Evolutionary conservation across 37 sponge, comb jelly and placozoan genomes (phyloP), one percentile per base, ranked within the genome.

Genomic region (Aplysina aerophoba): DNA sequence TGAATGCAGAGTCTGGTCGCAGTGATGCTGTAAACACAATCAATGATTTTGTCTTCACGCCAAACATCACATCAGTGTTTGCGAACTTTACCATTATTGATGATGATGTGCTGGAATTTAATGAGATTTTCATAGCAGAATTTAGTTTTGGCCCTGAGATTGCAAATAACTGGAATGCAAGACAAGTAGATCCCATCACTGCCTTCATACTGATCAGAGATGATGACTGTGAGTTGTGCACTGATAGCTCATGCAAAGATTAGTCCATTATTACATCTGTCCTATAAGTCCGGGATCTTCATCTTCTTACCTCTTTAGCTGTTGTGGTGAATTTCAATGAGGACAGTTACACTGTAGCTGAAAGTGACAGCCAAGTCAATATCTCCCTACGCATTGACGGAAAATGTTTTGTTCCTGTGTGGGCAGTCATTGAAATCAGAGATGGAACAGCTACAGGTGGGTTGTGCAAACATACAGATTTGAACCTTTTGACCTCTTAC

Each of bases 291-390:
- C n/a, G n/a, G n/a, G n/a, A n/a, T n/a, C n/a, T n/a, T n/a, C n/a
- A n/a, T n/a, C n/a, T n/a, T n/a, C n/a, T n/a, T n/a, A n/a, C n/a
- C n/a, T n/a, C 11, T 65, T 11, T 65, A 65, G 66, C 22, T 65
- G 66, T 65, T 65, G 66, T 30, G 22, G 66, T 65, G 6, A 65
- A 65, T 30, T 65, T 65, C 66, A 65, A 65, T 12, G 66, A 65
- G 27, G 22, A 25, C 19, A 65, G 66, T 65, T 65, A 65, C 66
- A 11, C 11, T 20, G 66, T 65, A 20, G 27, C 22, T 16, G 66
- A 65, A 30, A 30, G 30, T 20, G 66, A 25, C 12, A 30, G 66
- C 22, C 13, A 20, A 30, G 66, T 65, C 66, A 11, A 65, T 12
- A 30, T 65, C 22, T 30, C 19, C 22, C 27, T 65, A 30, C 11